phyloP scores from a whole-genome alignment of 2,797 vertebrate species.

The Myripristis murdjan region DNA sequence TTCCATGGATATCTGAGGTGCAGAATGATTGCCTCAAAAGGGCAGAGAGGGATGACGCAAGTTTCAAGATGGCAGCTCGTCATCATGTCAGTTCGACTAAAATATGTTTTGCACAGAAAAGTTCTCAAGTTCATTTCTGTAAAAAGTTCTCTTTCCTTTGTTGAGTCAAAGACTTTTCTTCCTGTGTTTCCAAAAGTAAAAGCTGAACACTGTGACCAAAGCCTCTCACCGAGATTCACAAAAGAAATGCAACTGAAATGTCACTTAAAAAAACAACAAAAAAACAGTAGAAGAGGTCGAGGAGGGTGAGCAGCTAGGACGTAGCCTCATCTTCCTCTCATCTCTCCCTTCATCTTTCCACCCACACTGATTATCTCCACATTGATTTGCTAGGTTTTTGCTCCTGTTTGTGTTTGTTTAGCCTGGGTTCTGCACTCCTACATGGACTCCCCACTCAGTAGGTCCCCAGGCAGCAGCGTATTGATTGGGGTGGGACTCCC shows the following conservation, averaged over 20 bases:
- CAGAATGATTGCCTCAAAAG: slow-evolving; percentile 77
- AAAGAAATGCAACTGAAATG: slow-evolving; percentile 67
- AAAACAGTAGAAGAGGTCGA: slow-evolving; percentile 70
- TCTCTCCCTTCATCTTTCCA: slow-evolving; percentile 72
- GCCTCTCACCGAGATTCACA: slow-evolving; percentile 62
- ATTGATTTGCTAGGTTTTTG: slow-evolving; percentile 85
- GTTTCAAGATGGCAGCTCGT: slow-evolving; percentile 81
- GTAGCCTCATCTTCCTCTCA: slow-evolving; percentile 67
- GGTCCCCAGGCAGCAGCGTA: slow-evolving; percentile 95
- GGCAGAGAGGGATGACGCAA: slow-evolving; percentile 74
- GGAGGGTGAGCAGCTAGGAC: slow-evolving; percentile 81
- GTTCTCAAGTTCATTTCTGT: slow-evolving; percentile 54
- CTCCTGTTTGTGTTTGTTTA: slow-evolving; percentile 70
- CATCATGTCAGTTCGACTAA: slow-evolving; percentile 76
- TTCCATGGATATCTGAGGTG: slow-evolving; percentile 79
- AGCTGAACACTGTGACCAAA: slow-evolving; percentile 79
- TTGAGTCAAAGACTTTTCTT: slow-evolving; percentile 64
- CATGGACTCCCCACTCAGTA: slow-evolving; percentile 97
- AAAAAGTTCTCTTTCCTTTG: slow-evolving; percentile 70
- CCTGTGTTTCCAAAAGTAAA: slow-evolving; percentile 70
- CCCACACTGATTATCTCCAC: slow-evolving; percentile 89
- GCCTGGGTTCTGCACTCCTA: slow-evolving; percentile 82
- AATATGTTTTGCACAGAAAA: slow-evolving; percentile 72
- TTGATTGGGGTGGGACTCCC: slow-evolving; percentile 95
- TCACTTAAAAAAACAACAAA: slow-evolving; percentile 57